phyloP scores from a whole-genome alignment of 2,888 invertebrate genomes.

The Macrosiphum euphorbiae region DNA sequence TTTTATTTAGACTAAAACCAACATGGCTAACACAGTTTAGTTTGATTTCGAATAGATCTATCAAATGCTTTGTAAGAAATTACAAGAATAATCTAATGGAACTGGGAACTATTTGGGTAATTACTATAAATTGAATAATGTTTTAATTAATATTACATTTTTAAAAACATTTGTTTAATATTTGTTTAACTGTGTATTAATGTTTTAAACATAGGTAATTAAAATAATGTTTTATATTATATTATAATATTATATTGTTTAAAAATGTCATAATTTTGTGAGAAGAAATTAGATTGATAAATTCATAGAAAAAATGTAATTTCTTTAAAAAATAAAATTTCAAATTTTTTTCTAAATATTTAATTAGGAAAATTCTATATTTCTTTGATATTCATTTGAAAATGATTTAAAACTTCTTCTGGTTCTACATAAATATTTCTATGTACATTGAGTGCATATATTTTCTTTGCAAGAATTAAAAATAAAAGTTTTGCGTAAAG shows the following conservation, averaged over 20 bases:
- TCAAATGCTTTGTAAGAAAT: conserved; percentile 44
- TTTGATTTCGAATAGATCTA: conserved; percentile 38
- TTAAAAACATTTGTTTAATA: background rate
- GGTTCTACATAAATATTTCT: too few species aligned
- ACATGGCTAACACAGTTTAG: conserved; percentile 23
- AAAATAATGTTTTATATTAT: background rate
- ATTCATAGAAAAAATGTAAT: background rate
- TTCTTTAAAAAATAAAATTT: too few species aligned
- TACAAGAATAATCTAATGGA: conserved; percentile 38
- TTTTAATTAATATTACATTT: background rate
- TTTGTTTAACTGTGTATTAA: background rate
- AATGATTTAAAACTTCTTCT: too few species aligned
- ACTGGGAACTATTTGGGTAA: conserved; percentile 47
- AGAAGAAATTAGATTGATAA: background rate
- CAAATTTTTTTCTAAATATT: too few species aligned
- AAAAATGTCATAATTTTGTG: background rate
- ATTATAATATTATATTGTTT: background rate
- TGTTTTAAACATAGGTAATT: background rate
- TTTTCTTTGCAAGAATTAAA: too few species aligned
- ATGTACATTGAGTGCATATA: too few species aligned
- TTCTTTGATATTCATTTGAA: background rate
- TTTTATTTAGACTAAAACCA: conserved; percentile 34
- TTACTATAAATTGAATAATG: background rate
- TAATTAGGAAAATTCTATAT: too few species aligned
- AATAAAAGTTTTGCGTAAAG: too few species aligned